Base-by-base conservation (phyloP, 1,140 invertebrate genomes). In the Drosophila kepulauana region DNA sequence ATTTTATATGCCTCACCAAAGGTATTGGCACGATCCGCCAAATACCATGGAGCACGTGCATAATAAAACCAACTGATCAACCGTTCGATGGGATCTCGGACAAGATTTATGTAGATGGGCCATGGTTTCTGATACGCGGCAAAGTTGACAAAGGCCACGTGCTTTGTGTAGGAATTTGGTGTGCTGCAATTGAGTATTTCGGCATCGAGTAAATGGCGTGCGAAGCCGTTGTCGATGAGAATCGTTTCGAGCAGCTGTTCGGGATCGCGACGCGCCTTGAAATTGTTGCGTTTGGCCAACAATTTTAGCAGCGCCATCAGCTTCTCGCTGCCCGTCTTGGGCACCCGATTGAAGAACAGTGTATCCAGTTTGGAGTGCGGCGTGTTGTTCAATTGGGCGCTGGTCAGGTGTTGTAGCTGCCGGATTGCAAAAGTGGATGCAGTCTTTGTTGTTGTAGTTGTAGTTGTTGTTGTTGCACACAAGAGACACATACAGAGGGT, bases 31-130 rank as follows among this genome's bases (percentile, higher is more conserved):
- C 97, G 94, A 82, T 98, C 97, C 1, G 97, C 97, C 82, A 97
- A 96, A 91, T 96, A 96, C 97, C 97, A 98, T 0, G 97, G 96
- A 3, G 97, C 97, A 68, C 97, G 93, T 2, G 97, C 95, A 52
- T 92, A 92, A 90, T 98, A 98, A 93, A 98, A 98, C 96, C 97
- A 97, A 2, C 97, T 98, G 85, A 98, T 97, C 7, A 98, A 95
- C 46, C 97, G 94, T 92, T 98, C 97, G 7, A 98, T 95, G 0
- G 97, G 97, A 93, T 98, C 97, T 28, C 97, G 94, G 1, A 98
- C 97, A 77, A 98, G 92, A 92, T 98, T 98, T 48, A 98, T 95
- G 93, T 98, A 98, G 84, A 98, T 97, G 1, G 97, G 97, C 86
- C 96, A 95, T 0, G 96, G 95, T 56, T 95, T 93, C 35, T 95